These are phyloP conservation scores for Apotomis betuletana DNA, from an alignment of 2,888 invertebrate species.

Conservation along the genomic window DNA sequence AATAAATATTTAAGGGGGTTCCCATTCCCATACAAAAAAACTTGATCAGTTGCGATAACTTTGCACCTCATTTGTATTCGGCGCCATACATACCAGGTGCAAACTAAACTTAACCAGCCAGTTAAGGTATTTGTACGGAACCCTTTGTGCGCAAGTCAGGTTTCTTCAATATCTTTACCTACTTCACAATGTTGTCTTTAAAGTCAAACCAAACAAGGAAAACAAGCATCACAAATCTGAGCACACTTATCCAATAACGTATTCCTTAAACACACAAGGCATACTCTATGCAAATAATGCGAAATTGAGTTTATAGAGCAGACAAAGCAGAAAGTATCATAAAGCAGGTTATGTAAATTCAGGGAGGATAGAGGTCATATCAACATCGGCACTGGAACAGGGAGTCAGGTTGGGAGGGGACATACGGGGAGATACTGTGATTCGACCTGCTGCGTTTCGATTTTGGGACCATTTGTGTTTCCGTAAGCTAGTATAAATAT, in stretches of 20 bases:
- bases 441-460: background rate
- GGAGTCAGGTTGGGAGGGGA: slow-evolving; percentile 60
- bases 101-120: too few relatives aligned
- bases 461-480: too few relatives aligned
- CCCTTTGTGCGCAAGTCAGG: too few relatives aligned
- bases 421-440: slow-evolving; percentile 47
- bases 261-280: slow-evolving; percentile 24
- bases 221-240: slow-evolving; percentile 7
- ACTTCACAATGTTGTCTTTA: too few relatives aligned
- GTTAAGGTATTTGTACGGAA: too few relatives aligned
- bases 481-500: too few relatives aligned
- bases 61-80: too few relatives aligned
- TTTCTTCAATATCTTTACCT: too few relatives aligned
- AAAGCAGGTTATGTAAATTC: slow-evolving; percentile 73
- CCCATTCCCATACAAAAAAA: too few relatives aligned
- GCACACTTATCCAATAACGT: slow-evolving; percentile 11
- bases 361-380: slow-evolving; percentile 70
- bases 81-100: too few relatives aligned
- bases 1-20: too few relatives aligned
- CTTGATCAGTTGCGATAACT: too few relatives aligned
- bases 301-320: slow-evolving; percentile 35
- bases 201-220: background rate
- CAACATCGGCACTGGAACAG: slow-evolving; percentile 63
- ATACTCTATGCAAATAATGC: slow-evolving; percentile 30
- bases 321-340: slow-evolving; percentile 45